phyloP scores from a whole-genome alignment of 2,113 vertebrate genomes.

The Narcine bancroftii region DNA sequence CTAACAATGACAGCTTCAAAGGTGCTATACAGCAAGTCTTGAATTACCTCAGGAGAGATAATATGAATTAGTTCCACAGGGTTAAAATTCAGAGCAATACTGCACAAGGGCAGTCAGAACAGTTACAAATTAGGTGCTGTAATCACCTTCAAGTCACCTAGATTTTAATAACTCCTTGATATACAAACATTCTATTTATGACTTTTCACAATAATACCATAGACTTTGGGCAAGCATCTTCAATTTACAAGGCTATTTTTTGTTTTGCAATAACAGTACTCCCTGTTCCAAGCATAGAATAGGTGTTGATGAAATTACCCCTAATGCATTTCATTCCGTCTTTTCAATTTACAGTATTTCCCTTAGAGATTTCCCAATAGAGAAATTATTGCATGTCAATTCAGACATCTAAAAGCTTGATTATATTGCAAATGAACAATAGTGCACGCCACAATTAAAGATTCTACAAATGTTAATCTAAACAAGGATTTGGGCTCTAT shows the following conservation, averaged over 20 bases:
- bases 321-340: no score
- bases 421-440: not conserved
- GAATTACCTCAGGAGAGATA: not conserved
- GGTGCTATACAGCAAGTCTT: not conserved
- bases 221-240: no score
- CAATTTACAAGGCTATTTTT: no score
- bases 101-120: not conserved
- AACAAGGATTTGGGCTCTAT: not conserved
- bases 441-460: not conserved
- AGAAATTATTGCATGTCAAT: not conserved
- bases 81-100: not conserved
- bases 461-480: not conserved
- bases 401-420: not conserved
- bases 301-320: no score
- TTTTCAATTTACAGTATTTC: no score
- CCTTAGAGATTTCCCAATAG: no score
- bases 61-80: conserved; percentile 2
- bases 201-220: no score
- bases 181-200: no score
- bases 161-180: no score
- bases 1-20: not conserved
- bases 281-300: no score
- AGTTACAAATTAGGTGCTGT: not conserved
- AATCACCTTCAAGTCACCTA: not conserved
- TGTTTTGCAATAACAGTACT: no score